Evolutionary conservation across 2,888 invertebrate genomes (phyloP).

Genomic region (Mantis religiosa): DNA sequence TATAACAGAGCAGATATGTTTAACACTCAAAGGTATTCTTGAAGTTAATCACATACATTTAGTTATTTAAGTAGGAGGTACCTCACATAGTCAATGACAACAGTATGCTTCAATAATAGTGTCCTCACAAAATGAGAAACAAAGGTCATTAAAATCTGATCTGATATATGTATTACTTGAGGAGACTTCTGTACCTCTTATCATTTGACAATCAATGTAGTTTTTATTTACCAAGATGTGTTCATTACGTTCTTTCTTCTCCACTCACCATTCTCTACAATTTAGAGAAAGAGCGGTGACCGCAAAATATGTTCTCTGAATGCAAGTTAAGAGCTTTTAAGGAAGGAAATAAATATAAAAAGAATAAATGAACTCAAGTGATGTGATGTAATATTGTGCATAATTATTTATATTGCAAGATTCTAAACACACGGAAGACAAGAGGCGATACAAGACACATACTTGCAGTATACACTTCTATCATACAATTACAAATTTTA

Average conservation of each 20-base stretch:
- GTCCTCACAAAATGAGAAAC: too few species aligned
- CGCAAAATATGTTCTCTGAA: not conserved
- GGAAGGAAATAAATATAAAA: not conserved
- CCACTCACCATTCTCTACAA: not conserved
- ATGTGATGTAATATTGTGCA: not conserved
- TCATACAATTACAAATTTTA: not conserved
- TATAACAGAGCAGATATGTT: too few species aligned
- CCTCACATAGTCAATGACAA: too few species aligned
- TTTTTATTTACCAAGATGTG: not conserved
- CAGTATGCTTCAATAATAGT: too few species aligned
- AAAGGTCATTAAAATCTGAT: too few species aligned
- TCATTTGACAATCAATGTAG: not conserved
- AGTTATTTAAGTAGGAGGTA: too few species aligned
- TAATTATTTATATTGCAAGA: not conserved
- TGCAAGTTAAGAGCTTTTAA: not conserved
- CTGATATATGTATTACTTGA: too few species aligned
- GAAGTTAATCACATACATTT: too few species aligned
- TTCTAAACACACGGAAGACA: slow-evolving; percentile 11
- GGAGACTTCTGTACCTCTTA: not conserved
- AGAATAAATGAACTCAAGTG: not conserved
- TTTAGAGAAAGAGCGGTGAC: not conserved
- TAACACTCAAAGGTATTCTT: too few species aligned
- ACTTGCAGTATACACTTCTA: not conserved
- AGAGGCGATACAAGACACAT: not conserved
- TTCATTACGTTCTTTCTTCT: not conserved